Evolutionary conservation across 1,140 invertebrate species (phyloP), one percentile per base, ranked within the genome.

Genomic region (Ceratoteleas bidentatus): DNA sequence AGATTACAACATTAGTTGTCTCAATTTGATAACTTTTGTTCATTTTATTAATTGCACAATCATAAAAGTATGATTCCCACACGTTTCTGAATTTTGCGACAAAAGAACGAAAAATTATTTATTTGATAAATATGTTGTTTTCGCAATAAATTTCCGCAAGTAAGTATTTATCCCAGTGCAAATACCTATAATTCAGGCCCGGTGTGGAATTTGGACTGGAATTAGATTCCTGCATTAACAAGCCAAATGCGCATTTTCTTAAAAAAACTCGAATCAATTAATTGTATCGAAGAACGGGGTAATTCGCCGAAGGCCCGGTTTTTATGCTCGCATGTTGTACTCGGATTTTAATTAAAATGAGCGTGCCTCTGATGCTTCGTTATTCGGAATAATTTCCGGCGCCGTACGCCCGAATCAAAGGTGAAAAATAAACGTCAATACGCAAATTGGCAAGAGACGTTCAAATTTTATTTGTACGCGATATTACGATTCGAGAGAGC

Each of bases 241-340:
- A 66, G 52, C 13, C 24, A 36, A 66, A 66, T 52, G 54, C 62
- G 54, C 54, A 57, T 68, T 68, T 68, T 53, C 53, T 68, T 56
- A 52, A 45, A 57, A 74, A 74, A 64, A 65, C 24, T 24, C 54
- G 61, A 58, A 65, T 64, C 70, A 65, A 74, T 74, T 74, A 74
- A 74, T 74, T 61, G 60, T 58, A 73, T 47, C 52, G 53, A 70
- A 58, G 43, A 60, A 70, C 36, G 65, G 24, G 14, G 66, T 60
- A 57, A 60, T 53, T 70, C 34, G 47, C 6, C 6, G 56, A 49
- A 14, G 6, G 13, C 32, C 38, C 5, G 56, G 8, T 4, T 56
- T 62, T 56, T 73, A 52, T 64, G 57, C 57, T 11, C 11, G 34
- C 61, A 34, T 65, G 52, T 40, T 64, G 16, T 47, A 49, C 38